Base-by-base conservation (phyloP, 2,888 invertebrate species). In the Muschampia plurimacula region DNA sequence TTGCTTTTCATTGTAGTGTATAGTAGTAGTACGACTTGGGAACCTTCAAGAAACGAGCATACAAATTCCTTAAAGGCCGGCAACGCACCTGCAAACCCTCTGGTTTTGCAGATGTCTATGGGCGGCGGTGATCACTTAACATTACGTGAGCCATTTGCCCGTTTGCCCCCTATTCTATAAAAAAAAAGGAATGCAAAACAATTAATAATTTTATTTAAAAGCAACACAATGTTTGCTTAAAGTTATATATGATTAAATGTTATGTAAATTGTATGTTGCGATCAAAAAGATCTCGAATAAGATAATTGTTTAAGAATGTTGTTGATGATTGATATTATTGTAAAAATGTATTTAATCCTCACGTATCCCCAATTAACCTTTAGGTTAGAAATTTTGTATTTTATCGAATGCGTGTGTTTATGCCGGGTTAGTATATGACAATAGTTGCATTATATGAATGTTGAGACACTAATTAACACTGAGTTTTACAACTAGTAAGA, bases 261-360 rank as follows among this genome's bases (percentile, higher is more conserved):
- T 36, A 36, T 46, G 57, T 64, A 64, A 41, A 70, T 70, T 65
- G 57, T 65, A 57, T 64, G 32, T 63, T 41, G 63, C 13, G 69
- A 55, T 41, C 52, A 55, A 52, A 71, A 15, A 62, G 41, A 64
- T 62, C 67, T 64, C 55, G 36, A 22, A 65, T 64, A 64, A 62
- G 62, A 4, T 62, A 70, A 85, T 83, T 85, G 86, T 89, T 86
- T 83, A 82, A 87, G 83, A 86, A 84, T 85, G 89, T 92, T 93
- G 91, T 93, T 92, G 83, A 92, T 79, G 86, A 86, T 92, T 92
- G 84, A 86, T 81, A 83, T 86, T 81, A 78, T 84, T 86, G 84
- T 87, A 88, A 85, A 85, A 88, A 86, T 89, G 85, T 91, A 91
- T 92, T 86, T 92, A 91, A 87, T 87, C 89, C 85, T 79, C 80